These are phyloP conservation scores for Saiga tatarica DNA, from an alignment of 2,113 vertebrate genomes.

Conservation along the genomic window DNA sequence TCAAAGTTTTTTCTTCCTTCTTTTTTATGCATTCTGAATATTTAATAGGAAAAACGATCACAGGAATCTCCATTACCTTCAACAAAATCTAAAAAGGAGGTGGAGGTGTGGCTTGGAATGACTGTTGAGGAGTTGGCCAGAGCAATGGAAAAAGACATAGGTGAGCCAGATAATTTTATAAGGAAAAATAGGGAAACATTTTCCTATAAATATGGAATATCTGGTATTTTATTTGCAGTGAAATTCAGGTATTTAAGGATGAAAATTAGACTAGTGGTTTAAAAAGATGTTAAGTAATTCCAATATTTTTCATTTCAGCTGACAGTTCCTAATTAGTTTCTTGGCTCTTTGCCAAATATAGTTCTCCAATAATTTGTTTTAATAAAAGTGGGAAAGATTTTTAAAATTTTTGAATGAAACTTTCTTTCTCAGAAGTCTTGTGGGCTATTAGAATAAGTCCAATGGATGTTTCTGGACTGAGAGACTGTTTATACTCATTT, in stretches of 20 bases:
- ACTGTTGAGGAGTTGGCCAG: constrained; percentile 64
- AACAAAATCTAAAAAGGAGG: constrained; percentile 65
- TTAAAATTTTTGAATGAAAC: background rate
- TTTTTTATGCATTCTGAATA: background rate
- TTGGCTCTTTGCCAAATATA: background rate
- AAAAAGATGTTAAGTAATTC: background rate
- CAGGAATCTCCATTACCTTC: constrained; percentile 24
- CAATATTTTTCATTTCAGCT: background rate
- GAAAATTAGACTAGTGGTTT: background rate
- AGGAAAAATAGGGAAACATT: background rate
- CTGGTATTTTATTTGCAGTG: background rate
- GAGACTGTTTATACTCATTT: background rate
- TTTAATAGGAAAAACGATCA: constrained; percentile 64
- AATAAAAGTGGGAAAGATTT: constrained; percentile 9
- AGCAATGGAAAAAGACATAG: constrained; percentile 66
- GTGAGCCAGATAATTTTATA: constrained; percentile 33
- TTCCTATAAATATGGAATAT: background rate
- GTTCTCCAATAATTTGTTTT: constrained; percentile 4
- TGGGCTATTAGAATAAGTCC: background rate
- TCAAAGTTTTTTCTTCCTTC: background rate
- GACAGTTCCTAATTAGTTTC: background rate
- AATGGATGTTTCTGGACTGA: background rate
- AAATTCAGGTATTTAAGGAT: background rate
- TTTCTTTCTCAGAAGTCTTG: constrained; percentile 27
- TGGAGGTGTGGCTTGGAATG: constrained; percentile 73